Base-by-base conservation (phyloP, 92 coral and sea anemone species). In the Pocillopora grandis region DNA sequence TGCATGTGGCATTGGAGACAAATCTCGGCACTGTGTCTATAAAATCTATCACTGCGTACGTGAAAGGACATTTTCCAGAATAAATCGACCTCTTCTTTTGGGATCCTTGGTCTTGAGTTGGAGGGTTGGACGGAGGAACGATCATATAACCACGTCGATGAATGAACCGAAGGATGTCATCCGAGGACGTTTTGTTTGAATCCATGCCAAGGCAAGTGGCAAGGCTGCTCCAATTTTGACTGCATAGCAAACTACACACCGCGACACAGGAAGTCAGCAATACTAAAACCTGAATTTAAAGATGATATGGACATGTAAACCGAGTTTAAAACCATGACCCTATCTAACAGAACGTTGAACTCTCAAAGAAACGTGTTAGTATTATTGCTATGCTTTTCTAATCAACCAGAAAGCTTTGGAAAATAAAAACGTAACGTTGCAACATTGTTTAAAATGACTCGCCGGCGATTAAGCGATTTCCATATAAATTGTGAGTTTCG, bases 121-220 rank as follows among this genome's bases (percentile, higher is more conserved):
- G 59, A n/a, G 60, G 71, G 72, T 63, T 78, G n/a, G 73, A 78
- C 5, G 14, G 58, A 19, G 82, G 82, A 14, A 78, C 72, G 61
- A 64, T 78, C 82, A 78, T 64, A 62, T 63, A 78, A 42, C 82
- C 82, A 42, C 48, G 19, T 9, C 61, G 21, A 13, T 62, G 82
- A 66, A 78, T 64, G 37, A 37, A 78, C 59, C 55, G 49, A 12
- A 78, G 82, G n/a, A 78, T 48, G 20, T 78, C 82, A 63, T 78
- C 82, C 20, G 72, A 64, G 12, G 72, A 63, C 4, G 72, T 78
- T 17, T 19, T 58, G 7, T 16, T 62, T 0, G 71, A 12, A 19
- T 27, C 58, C 71, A 77, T 78, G 60, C 12, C 11, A 42, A 78
- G 72, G 72, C 82, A 78, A 16, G 49, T 63, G 82, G 35, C 19